Evolutionary conservation across 2,888 invertebrate species (phyloP).

Genomic region (Helicoverpa assulta): DNA sequence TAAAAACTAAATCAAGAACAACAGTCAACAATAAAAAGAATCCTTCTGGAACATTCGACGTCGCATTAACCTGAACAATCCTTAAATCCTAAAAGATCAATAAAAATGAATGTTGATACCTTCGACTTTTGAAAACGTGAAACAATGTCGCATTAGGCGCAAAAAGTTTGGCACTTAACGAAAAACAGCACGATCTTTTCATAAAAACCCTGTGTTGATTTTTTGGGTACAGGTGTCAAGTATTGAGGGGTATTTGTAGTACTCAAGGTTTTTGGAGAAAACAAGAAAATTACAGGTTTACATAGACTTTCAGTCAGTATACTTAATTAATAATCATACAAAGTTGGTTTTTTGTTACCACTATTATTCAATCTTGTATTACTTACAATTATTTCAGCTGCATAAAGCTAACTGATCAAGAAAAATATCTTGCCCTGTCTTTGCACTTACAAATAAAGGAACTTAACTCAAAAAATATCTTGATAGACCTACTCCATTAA

Average conservation of each 20-base stretch:
- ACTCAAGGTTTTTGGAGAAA: too few species aligned
- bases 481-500: background rate
- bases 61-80: conserved; percentile 27
- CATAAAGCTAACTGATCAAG: too few species aligned
- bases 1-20: conserved; percentile 6
- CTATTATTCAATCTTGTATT: too few species aligned
- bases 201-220: conserved; percentile 66
- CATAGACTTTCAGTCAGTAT: too few species aligned
- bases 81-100: conserved; percentile 41
- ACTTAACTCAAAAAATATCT: background rate
- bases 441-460: background rate
- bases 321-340: too few species aligned
- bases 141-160: conserved; percentile 61
- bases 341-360: too few species aligned
- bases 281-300: too few species aligned
- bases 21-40: conserved; percentile 20
- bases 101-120: conserved; percentile 49
- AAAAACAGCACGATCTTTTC: conserved; percentile 71
- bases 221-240: conserved; percentile 45
- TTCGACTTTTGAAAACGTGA: conserved; percentile 38
- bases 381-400: too few species aligned
- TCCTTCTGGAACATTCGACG: conserved; percentile 17
- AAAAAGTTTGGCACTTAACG: conserved; percentile 71
- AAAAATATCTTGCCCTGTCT: too few species aligned
- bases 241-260: conserved; percentile 32